Conservation (phyloP, 2,113 vertebrate genomes). For the Ailurus styani region DNA sequence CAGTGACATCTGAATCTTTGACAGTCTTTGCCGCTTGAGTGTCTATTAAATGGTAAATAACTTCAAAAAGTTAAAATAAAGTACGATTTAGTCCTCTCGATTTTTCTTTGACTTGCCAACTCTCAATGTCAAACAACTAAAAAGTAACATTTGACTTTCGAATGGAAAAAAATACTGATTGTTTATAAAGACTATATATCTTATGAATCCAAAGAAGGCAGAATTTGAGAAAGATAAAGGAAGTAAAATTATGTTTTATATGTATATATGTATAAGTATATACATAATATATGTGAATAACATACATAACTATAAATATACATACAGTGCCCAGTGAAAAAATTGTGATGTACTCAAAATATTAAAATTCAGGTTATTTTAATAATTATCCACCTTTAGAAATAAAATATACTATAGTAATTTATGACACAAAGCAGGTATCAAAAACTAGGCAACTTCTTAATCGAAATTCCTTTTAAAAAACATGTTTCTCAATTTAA, state of each 20-base stretch:
- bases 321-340: neutral
- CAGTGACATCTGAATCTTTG: neutral
- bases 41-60: neutral
- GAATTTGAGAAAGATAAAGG: neutral
- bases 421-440: neutral
- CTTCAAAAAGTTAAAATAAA: neutral
- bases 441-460: neutral
- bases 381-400: neutral
- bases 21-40: neutral
- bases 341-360: neutral
- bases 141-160: neutral
- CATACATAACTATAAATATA: neutral
- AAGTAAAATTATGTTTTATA: neutral
- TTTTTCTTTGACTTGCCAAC: constrained; percentile 1
- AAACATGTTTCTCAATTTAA: neutral
- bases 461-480: neutral
- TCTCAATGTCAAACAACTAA: neutral
- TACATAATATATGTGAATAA: neutral
- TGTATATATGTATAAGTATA: neutral
- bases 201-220: neutral
- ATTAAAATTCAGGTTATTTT: neutral
- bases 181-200: neutral
- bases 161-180: neutral
- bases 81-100: neutral
- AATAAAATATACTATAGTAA: neutral